A percentile compares a stretch with the other conserved stretches of the same genome.
phyloP scores from a whole-genome alignment of 1,140 invertebrate genomes.

The Magallana ariakensis region DNA sequence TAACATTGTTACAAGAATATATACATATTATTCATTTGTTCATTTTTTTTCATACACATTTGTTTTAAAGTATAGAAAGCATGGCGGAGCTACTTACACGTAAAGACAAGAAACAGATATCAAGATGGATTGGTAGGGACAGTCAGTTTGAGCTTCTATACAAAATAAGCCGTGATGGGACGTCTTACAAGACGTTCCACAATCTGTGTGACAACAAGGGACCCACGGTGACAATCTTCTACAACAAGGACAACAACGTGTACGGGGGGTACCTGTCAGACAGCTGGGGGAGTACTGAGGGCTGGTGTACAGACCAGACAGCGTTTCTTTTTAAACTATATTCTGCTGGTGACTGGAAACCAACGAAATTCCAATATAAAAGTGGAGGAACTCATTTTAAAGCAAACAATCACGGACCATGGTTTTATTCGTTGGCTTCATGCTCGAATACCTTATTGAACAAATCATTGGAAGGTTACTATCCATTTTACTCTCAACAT shows the following conservation, averaged over 20 bases:
- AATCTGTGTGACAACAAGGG: neutral
- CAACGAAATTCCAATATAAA: neutral
- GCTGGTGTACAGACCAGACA: neutral
- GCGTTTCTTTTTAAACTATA: neutral
- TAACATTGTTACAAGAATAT: no score
- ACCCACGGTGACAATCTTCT: neutral
- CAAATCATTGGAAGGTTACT: no score
- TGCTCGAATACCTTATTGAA: no score
- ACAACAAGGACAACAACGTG: slow-evolving; percentile 50
- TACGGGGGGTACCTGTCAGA: slow-evolving; percentile 23
- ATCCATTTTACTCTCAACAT: no score
- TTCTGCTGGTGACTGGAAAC: neutral
- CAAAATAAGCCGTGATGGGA: neutral
- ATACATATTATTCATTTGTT: no score
- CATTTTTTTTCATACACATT: no score
- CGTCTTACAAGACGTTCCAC: neutral
- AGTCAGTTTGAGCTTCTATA: neutral
- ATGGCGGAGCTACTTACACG: neutral
- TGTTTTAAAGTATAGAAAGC: no score
- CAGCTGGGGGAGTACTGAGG: neutral
- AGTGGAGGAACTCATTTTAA: no score
- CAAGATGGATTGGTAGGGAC: neutral
- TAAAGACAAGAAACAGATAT: neutral
- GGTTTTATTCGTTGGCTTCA: neutral
- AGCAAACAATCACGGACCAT: neutral